phyloP scores from a whole-genome alignment of 2,888 invertebrate species.

The Macaria liturata region DNA sequence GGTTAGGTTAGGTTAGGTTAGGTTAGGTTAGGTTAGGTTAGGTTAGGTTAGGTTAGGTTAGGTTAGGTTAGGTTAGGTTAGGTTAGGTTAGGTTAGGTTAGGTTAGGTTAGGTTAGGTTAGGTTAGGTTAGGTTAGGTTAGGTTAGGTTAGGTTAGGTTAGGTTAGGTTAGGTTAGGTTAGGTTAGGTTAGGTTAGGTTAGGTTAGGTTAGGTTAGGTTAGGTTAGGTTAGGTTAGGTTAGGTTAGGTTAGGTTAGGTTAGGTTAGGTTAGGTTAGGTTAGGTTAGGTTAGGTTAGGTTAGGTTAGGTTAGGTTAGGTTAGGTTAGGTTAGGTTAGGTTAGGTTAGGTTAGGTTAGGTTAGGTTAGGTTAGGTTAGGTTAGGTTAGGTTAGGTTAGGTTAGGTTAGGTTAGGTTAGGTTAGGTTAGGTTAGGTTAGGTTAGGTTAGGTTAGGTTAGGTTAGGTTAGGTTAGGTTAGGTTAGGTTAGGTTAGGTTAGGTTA shows the following conservation, averaged over 20 bases:
- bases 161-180: no score
- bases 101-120: no score
- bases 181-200: constrained; percentile 32
- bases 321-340: constrained; percentile 33
- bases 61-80: no score
- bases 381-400: constrained; percentile 7
- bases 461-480: constrained; percentile 28
- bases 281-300: constrained; percentile 23
- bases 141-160: no score
- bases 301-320: constrained; percentile 31
- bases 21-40: no score
- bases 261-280: constrained; percentile 5
- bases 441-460: constrained; percentile 33
- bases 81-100: no score
- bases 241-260: constrained; percentile 13
- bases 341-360: constrained; percentile 21
- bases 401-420: constrained; percentile 24
- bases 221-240: constrained; percentile 23
- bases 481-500: constrained; percentile 23
- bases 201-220: constrained; percentile 32
- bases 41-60: no score
- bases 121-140: no score
- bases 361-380: background rate
- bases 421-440: background rate
- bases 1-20: no score